These are phyloP conservation scores for Imbricaverruca yamaguchii DNA, from an alignment of 2,888 invertebrate species.

Conservation along the genomic window DNA sequence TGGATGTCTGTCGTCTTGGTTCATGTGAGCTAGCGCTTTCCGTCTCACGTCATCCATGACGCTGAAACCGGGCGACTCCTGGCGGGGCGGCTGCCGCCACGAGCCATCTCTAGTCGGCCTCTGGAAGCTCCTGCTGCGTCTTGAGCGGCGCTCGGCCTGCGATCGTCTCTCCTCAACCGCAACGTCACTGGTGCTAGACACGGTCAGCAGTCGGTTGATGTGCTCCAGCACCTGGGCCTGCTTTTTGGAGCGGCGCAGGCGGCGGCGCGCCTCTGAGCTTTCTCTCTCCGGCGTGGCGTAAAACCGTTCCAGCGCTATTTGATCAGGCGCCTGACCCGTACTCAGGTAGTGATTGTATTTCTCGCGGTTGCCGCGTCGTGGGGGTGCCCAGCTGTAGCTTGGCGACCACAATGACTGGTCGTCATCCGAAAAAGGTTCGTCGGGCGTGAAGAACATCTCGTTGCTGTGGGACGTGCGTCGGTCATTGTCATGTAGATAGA, in stretches of 20 bases:
- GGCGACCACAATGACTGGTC: not conserved
- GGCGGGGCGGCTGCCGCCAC: not conserved
- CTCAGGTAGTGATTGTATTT: not conserved
- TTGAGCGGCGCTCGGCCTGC: not conserved
- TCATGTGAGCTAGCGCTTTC: not conserved
- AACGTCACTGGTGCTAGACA: not conserved
- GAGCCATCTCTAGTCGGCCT: not conserved
- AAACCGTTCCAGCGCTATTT: not conserved
- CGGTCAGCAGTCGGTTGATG: not conserved
- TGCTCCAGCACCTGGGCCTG: conserved; percentile 4
- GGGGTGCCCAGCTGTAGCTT: conserved; percentile 15
- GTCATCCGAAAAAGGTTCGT: not conserved
- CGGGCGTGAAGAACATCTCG: not conserved
- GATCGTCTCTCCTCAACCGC: not conserved
- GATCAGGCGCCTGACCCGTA: not conserved
- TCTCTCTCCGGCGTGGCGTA: conserved; percentile 2
- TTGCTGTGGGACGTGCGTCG: not conserved
- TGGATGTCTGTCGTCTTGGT: not conserved
- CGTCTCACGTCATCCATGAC: not conserved
- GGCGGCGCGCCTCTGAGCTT: not conserved
- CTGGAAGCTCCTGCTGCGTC: not conserved
- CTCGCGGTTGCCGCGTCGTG: not conserved
- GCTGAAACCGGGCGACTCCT: not conserved
- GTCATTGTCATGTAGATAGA: not conserved
- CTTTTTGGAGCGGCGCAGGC: not conserved